Conservation (phyloP, 1,140 invertebrate genomes). For the Portunus trituberculatus region DNA sequence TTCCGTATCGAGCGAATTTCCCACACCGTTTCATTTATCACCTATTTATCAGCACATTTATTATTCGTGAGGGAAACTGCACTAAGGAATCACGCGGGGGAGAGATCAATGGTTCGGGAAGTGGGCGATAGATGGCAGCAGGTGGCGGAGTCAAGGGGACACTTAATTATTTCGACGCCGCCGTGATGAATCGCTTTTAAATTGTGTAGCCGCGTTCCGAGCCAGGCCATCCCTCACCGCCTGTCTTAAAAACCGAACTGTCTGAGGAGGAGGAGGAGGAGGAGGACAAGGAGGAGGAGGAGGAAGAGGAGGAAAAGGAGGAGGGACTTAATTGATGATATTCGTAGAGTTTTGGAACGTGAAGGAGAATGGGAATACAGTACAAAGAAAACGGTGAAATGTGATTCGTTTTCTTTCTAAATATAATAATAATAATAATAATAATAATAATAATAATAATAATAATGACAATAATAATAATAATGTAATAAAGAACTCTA, state of each 20-base stretch:
- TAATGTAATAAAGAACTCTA: neutral
- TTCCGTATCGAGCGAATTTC: too few species aligned
- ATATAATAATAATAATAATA: neutral
- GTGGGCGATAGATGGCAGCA: neutral
- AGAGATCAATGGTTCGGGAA: neutral
- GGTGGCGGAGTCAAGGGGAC: neutral
- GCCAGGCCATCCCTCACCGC: neutral
- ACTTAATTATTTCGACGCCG: neutral
- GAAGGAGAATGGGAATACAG: neutral
- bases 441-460: conserved; percentile 10
- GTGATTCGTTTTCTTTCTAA: neutral
- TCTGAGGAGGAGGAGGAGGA: neutral
- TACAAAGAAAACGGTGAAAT: neutral
- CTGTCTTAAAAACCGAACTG: neutral
- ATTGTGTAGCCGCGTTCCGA: neutral
- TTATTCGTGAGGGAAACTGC: too few species aligned
- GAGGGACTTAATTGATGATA: neutral
- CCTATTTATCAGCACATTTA: too few species aligned
- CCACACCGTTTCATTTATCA: too few species aligned
- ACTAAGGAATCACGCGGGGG: neutral
- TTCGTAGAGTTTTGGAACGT: neutral
- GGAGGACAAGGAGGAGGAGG: neutral
- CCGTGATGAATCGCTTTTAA: neutral
- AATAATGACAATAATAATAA: neutral
- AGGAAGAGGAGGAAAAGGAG: neutral